A percentile compares a stretch with the other conserved stretches of the same genome.
phyloP scores from a whole-genome alignment of 1,140 invertebrate species.

The Meteorus sp. region DNA sequence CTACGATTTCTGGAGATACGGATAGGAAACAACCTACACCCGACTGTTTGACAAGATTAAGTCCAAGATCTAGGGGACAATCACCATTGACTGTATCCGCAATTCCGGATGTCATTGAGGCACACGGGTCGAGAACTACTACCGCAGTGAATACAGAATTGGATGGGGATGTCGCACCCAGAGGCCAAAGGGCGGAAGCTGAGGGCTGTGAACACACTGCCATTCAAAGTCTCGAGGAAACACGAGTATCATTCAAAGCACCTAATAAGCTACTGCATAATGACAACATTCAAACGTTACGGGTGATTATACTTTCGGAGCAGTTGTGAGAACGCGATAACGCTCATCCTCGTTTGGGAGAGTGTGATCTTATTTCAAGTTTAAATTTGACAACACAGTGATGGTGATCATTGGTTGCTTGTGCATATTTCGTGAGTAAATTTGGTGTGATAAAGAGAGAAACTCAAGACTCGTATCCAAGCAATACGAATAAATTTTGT shows the following conservation, averaged over 20 bases:
- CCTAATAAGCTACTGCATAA: slow-evolving; percentile 47
- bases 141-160: slow-evolving; percentile 1
- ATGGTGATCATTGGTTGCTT: background rate
- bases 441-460: background rate
- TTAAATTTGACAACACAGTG: background rate
- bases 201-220: slow-evolving; percentile 53
- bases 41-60: slow-evolving; percentile 32
- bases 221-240: slow-evolving; percentile 43
- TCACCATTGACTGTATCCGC: slow-evolving; percentile 34
- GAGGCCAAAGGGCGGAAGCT: slow-evolving; percentile 52
- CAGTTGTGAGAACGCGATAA: slow-evolving; percentile 48
- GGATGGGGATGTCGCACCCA: slow-evolving; percentile 28
- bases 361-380: slow-evolving; percentile 12
- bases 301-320: slow-evolving; percentile 56
- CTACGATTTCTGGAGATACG: background rate
- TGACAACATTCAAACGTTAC: slow-evolving; percentile 55
- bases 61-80: slow-evolving; percentile 31
- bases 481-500: slow-evolving; percentile 12
- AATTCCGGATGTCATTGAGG: slow-evolving; percentile 47
- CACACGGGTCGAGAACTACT: slow-evolving; percentile 32
- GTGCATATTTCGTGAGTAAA: background rate
- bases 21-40: slow-evolving; percentile 25
- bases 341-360: slow-evolving; percentile 18
- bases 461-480: slow-evolving; percentile 5
- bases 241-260: slow-evolving; percentile 42